Conservation (phyloP, 2,888 invertebrate genomes). For the Campopleginae sp. region DNA sequence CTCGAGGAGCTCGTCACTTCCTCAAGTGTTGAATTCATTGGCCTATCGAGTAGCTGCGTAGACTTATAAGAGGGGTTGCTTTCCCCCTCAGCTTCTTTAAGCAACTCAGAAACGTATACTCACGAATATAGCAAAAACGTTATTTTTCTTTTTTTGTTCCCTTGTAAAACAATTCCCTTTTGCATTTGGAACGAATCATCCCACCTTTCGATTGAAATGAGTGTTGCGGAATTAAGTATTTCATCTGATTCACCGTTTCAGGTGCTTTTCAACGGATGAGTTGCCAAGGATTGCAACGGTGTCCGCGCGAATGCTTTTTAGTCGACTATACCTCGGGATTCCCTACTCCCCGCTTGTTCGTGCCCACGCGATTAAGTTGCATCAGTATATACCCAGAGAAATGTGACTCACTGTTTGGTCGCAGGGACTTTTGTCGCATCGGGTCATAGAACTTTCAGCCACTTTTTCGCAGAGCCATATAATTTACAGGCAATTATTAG, state of each 20-base stretch:
- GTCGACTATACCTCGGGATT: slow-evolving; percentile 58
- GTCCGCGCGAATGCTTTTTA: slow-evolving; percentile 41
- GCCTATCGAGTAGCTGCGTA: slow-evolving; percentile 44
- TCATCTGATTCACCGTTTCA: slow-evolving; percentile 44
- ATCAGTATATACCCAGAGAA: slow-evolving; percentile 15
- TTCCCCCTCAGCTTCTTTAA: slow-evolving; percentile 10
- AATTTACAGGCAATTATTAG: slow-evolving; percentile 59
- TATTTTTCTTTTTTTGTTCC: too few species aligned
- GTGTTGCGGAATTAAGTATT: not conserved
- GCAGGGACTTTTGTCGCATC: slow-evolving; percentile 55
- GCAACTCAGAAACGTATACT: slow-evolving; percentile 36
- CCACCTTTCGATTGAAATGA: not conserved
- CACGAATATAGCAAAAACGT: not conserved
- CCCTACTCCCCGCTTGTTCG: slow-evolving; percentile 49
- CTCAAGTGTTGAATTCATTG: slow-evolving; percentile 55
- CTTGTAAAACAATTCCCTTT: too few species aligned
- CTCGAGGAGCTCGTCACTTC: slow-evolving; percentile 46
- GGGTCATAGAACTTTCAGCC: slow-evolving; percentile 65
- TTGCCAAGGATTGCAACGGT: slow-evolving; percentile 39
- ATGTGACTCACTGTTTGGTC: slow-evolving; percentile 59
- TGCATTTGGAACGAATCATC: slow-evolving; percentile 31
- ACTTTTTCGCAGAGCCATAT: slow-evolving; percentile 46
- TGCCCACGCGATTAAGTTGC: slow-evolving; percentile 64
- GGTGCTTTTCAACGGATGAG: slow-evolving; percentile 17
- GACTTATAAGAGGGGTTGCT: slow-evolving; percentile 28